These are phyloP conservation scores for Apotomis capreana DNA, from an alignment of 2,888 invertebrate species.

Conservation along the genomic window DNA sequence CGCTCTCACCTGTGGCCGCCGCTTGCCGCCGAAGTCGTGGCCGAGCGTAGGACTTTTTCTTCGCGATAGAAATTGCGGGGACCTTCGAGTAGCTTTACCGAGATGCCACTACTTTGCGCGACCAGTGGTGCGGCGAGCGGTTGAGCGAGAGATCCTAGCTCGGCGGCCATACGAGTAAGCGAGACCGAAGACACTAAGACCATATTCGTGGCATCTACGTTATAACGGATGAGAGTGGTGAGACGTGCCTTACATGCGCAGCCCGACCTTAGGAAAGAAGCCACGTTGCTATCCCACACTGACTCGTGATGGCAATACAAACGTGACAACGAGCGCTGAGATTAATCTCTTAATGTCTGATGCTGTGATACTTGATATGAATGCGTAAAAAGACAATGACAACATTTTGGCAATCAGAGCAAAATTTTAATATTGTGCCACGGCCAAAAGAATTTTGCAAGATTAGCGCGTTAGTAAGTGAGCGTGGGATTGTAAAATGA, in stretches of 20 bases:
- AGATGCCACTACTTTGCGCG: too few relatives aligned
- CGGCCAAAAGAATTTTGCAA: conserved; percentile 4
- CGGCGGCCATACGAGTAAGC: too few relatives aligned
- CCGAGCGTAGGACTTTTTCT: too few relatives aligned
- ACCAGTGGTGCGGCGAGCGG: too few relatives aligned
- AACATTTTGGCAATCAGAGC: conserved; percentile 33
- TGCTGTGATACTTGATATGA: conserved; percentile 38
- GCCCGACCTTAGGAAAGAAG: not conserved
- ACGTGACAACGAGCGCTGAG: conserved; percentile 57
- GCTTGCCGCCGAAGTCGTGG: too few relatives aligned
- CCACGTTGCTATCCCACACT: conserved; percentile 56
- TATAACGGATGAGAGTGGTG: not conserved
- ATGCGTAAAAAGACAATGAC: conserved; percentile 37
- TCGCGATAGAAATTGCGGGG: too few relatives aligned
- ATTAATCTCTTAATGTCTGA: conserved; percentile 47
- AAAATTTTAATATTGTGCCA: conserved; percentile 36
- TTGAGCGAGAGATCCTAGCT: too few relatives aligned
- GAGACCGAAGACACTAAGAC: too few relatives aligned
- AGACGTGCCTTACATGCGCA: not conserved
- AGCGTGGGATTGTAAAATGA: not conserved
- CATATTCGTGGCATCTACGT: too few relatives aligned
- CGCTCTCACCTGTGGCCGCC: too few relatives aligned
- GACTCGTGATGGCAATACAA: conserved; percentile 56
- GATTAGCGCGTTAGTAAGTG: not conserved
- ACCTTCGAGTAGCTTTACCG: too few relatives aligned